These are phyloP conservation scores for Panzeria rudis DNA, from an alignment of 2,888 invertebrate species.

Conservation along the genomic window DNA sequence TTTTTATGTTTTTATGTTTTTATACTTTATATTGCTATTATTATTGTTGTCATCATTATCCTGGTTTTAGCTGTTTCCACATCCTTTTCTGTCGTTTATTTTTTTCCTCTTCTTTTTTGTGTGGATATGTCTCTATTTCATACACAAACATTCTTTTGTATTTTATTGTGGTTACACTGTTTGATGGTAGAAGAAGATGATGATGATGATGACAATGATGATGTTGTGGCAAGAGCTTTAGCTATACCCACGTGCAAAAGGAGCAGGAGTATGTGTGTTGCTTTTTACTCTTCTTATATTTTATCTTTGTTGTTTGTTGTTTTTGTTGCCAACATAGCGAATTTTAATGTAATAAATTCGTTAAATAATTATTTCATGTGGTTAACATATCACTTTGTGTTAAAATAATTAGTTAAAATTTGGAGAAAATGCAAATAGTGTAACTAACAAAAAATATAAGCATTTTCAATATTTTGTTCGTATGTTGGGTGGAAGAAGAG, in stretches of 20 bases:
- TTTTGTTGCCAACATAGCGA: conserved; percentile 48
- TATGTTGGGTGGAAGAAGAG: background rate
- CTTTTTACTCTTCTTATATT: background rate
- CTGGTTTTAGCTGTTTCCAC: conserved; percentile 44
- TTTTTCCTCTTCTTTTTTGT: background rate
- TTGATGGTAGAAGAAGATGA: conserved; percentile 9
- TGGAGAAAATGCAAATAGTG: conserved; percentile 39
- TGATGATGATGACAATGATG: background rate
- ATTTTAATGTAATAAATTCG: conserved; percentile 56
- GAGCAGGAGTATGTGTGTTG: background rate
- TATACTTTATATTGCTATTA: background rate
- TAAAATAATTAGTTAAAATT: conserved; percentile 63
- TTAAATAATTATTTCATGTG: conserved; percentile 68
- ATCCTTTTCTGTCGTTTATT: conserved; percentile 29
- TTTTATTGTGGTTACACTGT: conserved; percentile 48
- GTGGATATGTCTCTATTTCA: conserved; percentile 9
- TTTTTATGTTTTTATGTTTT: conserved; percentile 22
- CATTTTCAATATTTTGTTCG: background rate
- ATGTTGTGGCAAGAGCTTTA: conserved; percentile 11
- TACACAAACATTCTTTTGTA: conserved; percentile 34
- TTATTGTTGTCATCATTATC: conserved; percentile 41
- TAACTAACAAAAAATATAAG: background rate
- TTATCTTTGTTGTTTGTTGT: background rate
- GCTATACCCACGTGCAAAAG: background rate
- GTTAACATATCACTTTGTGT: conserved; percentile 53